phyloP scores from a whole-genome alignment of 2,113 vertebrate genomes.

The Bostrychus sinensis region DNA sequence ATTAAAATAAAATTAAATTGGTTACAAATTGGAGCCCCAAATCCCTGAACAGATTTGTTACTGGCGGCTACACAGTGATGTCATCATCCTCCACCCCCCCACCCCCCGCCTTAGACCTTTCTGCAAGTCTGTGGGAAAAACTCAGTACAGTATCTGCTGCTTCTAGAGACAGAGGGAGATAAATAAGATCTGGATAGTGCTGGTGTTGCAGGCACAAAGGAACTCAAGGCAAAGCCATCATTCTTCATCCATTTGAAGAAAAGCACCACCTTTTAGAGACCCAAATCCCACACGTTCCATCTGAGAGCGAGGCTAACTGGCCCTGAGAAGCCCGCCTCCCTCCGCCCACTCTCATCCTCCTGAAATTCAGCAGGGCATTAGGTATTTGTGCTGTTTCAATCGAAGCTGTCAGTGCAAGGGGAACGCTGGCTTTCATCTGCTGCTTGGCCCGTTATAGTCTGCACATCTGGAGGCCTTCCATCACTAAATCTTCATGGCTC shows the following conservation, averaged over 20 bases:
- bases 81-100: too few relatives aligned
- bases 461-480: constrained; percentile 82
- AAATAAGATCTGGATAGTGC: neutral
- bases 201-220: constrained; percentile 14
- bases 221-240: neutral
- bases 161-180: neutral
- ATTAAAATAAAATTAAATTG: too few relatives aligned
- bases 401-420: constrained; percentile 73
- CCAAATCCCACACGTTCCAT: constrained; percentile 27
- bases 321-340: constrained; percentile 32
- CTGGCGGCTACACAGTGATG: too few relatives aligned
- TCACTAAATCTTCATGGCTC: too few relatives aligned
- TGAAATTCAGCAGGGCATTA: constrained; percentile 69
- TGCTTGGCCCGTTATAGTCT: constrained; percentile 52
- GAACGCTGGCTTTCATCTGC: constrained; percentile 78
- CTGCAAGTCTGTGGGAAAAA: neutral
- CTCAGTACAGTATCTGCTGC: neutral
- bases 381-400: constrained; percentile 77
- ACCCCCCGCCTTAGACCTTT: neutral
- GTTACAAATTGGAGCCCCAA: too few relatives aligned
- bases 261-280: constrained; percentile 7
- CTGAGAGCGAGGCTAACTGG: constrained; percentile 24
- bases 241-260: constrained; percentile 30
- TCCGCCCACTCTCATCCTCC: constrained; percentile 59
- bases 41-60: too few relatives aligned